These are phyloP conservation scores for Alexandromys fortis DNA, from an alignment of 2,113 vertebrate species.

Conservation along the genomic window DNA sequence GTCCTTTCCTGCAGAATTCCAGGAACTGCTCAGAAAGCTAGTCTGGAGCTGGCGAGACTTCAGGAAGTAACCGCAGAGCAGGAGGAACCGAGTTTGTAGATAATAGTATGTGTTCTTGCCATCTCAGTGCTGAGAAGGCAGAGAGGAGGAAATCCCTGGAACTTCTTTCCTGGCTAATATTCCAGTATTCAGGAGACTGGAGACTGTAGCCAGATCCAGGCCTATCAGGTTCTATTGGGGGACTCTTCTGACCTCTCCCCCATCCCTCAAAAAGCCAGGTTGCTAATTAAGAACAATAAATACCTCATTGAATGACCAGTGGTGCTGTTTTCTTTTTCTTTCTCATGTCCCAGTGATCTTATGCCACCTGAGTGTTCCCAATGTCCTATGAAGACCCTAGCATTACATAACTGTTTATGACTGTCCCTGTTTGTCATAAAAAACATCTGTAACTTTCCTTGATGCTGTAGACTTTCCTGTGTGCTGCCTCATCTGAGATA, in stretches of 20 bases:
- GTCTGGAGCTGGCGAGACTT: background rate
- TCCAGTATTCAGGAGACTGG: background rate
- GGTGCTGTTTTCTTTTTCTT: background rate
- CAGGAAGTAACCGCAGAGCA: background rate
- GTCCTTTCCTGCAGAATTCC: background rate
- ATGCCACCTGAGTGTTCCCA: background rate
- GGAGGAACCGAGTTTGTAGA: background rate
- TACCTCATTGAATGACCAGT: background rate
- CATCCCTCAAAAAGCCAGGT: background rate
- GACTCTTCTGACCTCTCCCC: background rate
- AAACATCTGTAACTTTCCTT: background rate
- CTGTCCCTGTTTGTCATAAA: background rate
- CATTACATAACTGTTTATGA: background rate
- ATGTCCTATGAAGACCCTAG: background rate
- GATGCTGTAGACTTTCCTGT: background rate
- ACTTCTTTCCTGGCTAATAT: background rate
- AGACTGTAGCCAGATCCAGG: too few species aligned
- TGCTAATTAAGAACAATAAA: background rate
- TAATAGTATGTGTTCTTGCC: background rate
- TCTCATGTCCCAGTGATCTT: background rate
- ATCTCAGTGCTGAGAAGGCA: too few species aligned
- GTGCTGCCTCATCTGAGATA: background rate
- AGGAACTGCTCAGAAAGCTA: background rate
- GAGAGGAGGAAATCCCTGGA: background rate
- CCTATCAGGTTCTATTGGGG: background rate